Evolutionary conservation across 2,113 vertebrate species (phyloP).

Genomic region (Choloepus hoffmanni): DNA sequence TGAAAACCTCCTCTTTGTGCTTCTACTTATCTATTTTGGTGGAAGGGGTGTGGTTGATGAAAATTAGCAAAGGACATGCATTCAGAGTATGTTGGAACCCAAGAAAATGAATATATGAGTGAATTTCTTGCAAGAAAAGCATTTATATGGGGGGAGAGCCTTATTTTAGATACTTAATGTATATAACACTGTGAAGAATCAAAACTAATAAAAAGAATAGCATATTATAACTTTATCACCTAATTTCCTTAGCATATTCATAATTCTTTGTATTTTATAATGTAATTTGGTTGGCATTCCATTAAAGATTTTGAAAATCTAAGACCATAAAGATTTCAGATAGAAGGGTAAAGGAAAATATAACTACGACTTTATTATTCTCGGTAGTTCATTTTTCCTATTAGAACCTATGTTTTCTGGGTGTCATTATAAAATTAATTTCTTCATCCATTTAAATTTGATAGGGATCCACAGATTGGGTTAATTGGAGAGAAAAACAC

Average conservation of each 20-base stretch:
- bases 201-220: background rate
- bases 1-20: background rate
- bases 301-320: background rate
- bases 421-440: constrained; percentile 20
- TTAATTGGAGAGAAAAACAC: constrained; percentile 41
- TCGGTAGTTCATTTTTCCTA: background rate
- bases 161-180: background rate
- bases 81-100: background rate
- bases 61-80: background rate
- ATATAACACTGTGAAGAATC: background rate
- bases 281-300: background rate
- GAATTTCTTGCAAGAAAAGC: background rate
- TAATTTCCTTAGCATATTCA: background rate
- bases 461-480: background rate
- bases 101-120: background rate
- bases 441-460: constrained; percentile 44
- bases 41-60: background rate
- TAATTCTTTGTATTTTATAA: background rate
- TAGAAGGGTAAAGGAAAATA: background rate
- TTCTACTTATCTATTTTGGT: background rate
- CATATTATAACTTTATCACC: background rate
- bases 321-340: background rate
- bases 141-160: background rate
- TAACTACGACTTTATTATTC: background rate
- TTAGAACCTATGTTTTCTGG: background rate